Conservation (phyloP, 2,113 vertebrate species). For the Neolamprologus variostigma region DNA sequence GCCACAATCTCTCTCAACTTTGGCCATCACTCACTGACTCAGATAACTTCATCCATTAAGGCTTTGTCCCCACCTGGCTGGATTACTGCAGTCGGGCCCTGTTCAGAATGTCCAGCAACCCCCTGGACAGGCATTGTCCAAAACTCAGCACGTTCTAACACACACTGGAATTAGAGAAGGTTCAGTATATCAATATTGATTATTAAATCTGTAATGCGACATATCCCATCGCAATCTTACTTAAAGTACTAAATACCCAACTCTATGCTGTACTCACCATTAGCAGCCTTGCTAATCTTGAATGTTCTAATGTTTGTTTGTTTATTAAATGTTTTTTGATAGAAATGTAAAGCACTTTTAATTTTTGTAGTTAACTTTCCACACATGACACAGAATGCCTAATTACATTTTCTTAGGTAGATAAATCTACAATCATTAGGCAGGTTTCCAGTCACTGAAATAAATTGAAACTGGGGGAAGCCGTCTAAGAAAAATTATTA, state of each 20-base stretch:
- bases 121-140: not conserved
- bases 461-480: not conserved
- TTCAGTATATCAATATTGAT: not conserved
- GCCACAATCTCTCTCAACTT: not conserved
- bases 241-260: not conserved
- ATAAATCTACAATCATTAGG: not conserved
- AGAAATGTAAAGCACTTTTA: not conserved
- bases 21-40: not conserved
- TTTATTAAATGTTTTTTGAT: not conserved
- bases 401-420: too few species aligned
- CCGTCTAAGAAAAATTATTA: not conserved
- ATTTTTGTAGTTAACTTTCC: not conserved
- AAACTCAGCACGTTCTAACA: not conserved
- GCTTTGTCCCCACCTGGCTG: not conserved
- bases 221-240: not conserved
- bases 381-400: not conserved
- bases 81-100: not conserved
- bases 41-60: not conserved
- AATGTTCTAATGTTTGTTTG: accelerated
- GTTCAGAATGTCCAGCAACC: not conserved
- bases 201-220: not conserved
- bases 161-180: not conserved
- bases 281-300: not conserved
- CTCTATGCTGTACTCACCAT: not conserved
- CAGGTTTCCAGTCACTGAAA: not conserved